Conservation (phyloP, 1,140 invertebrate species). For the Drosophila rufa region DNA sequence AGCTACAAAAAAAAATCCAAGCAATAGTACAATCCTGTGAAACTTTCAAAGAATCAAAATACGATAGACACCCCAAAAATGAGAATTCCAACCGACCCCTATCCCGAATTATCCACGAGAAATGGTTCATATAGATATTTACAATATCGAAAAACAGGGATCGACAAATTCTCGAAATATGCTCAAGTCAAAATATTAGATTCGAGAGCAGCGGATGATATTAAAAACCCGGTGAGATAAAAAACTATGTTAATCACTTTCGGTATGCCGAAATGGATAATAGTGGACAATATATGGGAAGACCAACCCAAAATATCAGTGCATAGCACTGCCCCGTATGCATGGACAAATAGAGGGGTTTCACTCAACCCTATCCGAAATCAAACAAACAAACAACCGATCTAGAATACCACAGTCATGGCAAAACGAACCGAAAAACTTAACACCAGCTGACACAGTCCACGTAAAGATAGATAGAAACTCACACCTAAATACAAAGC, state of each 20-base stretch:
- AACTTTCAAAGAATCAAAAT: constrained; percentile 5
- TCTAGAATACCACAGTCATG: no score
- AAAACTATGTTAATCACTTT: not conserved
- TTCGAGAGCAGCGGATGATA: not conserved
- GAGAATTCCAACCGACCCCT: not conserved
- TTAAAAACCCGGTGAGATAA: not conserved
- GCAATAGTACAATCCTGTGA: not conserved
- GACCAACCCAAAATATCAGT: no score
- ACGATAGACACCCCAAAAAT: not conserved
- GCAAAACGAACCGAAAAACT: no score
- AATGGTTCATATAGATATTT: not conserved
- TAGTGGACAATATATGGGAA: no score
- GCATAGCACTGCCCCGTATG: no score
- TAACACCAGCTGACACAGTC: no score
- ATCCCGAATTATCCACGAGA: not conserved
- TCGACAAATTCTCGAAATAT: not conserved
- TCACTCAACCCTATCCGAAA: not conserved
- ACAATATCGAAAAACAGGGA: not conserved
- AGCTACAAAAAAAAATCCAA: not conserved
- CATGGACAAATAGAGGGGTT: not conserved
- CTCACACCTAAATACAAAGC: no score
- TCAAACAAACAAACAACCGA: not conserved
- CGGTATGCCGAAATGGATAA: not conserved
- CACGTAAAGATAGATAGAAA: no score
- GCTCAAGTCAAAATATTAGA: not conserved